Base-by-base conservation (phyloP, 2,797 vertebrate genomes). In the Gallinago stenura region DNA sequence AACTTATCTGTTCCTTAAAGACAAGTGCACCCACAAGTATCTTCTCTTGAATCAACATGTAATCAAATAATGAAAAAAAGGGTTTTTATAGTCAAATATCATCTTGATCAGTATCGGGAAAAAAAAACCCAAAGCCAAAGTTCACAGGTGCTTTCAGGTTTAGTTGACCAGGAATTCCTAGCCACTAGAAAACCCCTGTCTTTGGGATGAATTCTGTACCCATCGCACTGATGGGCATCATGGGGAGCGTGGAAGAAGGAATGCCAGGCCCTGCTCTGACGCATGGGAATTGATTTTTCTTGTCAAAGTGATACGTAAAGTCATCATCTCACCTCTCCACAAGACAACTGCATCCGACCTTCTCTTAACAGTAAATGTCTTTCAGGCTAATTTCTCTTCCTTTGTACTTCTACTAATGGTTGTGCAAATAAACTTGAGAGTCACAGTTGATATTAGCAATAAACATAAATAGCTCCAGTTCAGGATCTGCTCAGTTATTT, bases 301-400 rank as follows among this genome's bases (percentile, higher is more conserved):
- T 89, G 87, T 66, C 83, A 70, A 93, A 93, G 80, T 78, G 87
- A 95, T 54, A 76, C 72, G 19, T 72, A 66, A 91, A 93, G 73
- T 93, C 91, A 94, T 68, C 85, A 53, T n/a, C 88, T 84, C 96
- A 89, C 90, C 94, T 90, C 86, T 77, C 61, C 46, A 33, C 20
- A n/a, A 81, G 54, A 56, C 51, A 91, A 31, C 75, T 70, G 77
- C 85, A 82, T 66, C 62, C 81, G 87, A 39, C 86, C 92, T 58
- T 35, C 66, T 46, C 65, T 35, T 56, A 89, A 78, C 76, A 86
- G 54, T 25, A n/a, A 26, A 48, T 5, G 48, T 28, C 45, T 78
- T 41, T 24, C 46, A 41, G 46, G 72, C 20, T 51, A 46, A 75
- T 83, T 85, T 81, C 65, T 76, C 18, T 43, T 95, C 43, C 64